These are phyloP conservation scores for Morelia viridis DNA, from an alignment of 2,797 vertebrate species.

Conservation along the genomic window DNA sequence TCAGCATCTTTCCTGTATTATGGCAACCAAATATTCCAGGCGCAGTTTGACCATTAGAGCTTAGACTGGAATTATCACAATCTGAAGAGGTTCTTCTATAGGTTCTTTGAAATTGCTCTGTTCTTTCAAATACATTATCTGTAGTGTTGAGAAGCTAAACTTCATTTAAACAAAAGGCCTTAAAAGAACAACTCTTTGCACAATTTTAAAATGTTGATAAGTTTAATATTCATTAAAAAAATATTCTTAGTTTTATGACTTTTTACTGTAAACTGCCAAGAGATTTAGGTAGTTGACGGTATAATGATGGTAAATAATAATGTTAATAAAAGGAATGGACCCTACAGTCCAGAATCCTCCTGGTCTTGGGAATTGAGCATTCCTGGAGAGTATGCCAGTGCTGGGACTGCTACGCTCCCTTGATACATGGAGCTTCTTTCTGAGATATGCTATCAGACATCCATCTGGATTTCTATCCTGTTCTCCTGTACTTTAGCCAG, in stretches of 20 bases:
- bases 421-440: neutral
- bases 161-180: neutral
- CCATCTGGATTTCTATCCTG: neutral
- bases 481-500: neutral
- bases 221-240: neutral
- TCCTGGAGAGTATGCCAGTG: neutral
- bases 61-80: neutral
- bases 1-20: neutral
- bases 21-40: neutral
- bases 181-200: neutral
- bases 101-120: neutral
- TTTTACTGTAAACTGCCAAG: neutral
- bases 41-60: neutral
- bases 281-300: neutral
- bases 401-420: neutral
- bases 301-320: neutral
- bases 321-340: neutral
- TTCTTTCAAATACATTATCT: neutral
- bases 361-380: neutral
- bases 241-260: neutral
- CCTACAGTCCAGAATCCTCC: neutral
- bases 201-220: neutral
- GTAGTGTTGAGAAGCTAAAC: neutral
- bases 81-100: neutral
- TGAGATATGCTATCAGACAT: neutral